Evolutionary conservation across 2,888 invertebrate species (phyloP), one percentile per base, ranked within the genome.

Genomic region (Syrphus vitripennis): DNA sequence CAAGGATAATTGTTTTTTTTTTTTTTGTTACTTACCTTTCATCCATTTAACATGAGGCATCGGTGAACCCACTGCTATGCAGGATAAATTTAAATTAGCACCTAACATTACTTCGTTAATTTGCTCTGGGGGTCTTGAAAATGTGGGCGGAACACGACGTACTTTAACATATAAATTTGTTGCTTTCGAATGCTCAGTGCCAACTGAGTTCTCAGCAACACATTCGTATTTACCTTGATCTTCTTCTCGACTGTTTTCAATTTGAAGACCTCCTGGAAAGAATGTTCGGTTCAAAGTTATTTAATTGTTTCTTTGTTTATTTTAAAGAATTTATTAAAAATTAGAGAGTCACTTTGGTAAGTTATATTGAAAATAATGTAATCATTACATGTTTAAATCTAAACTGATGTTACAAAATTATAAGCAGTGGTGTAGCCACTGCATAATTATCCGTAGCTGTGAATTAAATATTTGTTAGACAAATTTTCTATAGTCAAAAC

Each of bases 1-100:
- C 5, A 21, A 37, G 40, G 40, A 21, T 37, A 42, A 21, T 50
- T 59, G 48, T 21, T 12, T 9, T 34, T 0, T 12, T 19, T 24
- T n/a, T 12, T 6, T 29, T 48, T 37, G 16, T 61, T 87, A n/a
- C n/a, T n/a, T 89, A 94, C 95, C 97, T 93, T 97, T 96, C 88
- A 96, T 95, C 97, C 97, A 97, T 93, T 97, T 98, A 72, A 99
- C 98, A 89, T 95, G 96, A 1, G 99, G 99, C 98, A 99, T 98
- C 6, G 99, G 99, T 0, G 99, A 98, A 21, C 99, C 99, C 34
- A 98, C 97, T 10, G 99, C 99, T 74, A 98, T 98, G 92, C 99
- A 99, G 77, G 98, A 98, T 88, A 99, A 93, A 92, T 98, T 99
- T 89, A 99, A 94, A 91, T 96, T 96, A 0, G 97, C 96, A 14